These are phyloP conservation scores for Cotesia chilonis DNA, from an alignment of 1,140 invertebrate species.

Conservation along the genomic window DNA sequence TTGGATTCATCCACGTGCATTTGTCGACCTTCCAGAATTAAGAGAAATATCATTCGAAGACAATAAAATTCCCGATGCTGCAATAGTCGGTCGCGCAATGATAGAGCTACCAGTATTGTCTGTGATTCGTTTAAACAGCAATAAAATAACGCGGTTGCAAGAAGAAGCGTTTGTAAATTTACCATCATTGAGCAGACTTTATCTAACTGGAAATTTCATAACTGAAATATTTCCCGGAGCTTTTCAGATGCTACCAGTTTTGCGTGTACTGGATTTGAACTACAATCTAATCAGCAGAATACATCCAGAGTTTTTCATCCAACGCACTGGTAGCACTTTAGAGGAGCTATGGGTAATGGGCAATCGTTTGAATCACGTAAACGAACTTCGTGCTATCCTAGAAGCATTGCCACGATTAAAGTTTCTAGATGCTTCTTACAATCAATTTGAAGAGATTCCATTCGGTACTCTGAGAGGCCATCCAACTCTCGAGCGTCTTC, in stretches of 20 bases:
- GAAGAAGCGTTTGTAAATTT: conserved; percentile 85
- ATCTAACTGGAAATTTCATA: conserved; percentile 78
- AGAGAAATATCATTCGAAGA: conserved; percentile 75
- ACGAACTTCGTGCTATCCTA: conserved; percentile 75
- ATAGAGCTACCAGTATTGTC: conserved; percentile 78
- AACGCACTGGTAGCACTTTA: conserved; percentile 73
- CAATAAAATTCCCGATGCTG: conserved; percentile 79
- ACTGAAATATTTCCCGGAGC: conserved; percentile 79
- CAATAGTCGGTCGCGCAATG: conserved; percentile 78
- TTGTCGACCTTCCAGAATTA: conserved; percentile 76
- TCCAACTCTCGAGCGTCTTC: conserved; percentile 78
- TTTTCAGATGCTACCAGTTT: conserved; percentile 78
- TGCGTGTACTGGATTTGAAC: conserved; percentile 79
- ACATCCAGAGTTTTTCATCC: conserved; percentile 82
- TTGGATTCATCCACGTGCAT: conserved; percentile 80
- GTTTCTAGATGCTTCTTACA: conserved; percentile 80
- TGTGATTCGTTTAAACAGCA: conserved; percentile 74
- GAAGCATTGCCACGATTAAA: conserved; percentile 79
- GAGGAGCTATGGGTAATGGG: conserved; percentile 80
- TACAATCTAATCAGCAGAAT: conserved; percentile 80
- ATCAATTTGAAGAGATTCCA: conserved; percentile 78
- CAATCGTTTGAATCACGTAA: conserved; percentile 79
- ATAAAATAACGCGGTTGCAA: conserved; percentile 74
- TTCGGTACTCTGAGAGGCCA: conserved; percentile 80
- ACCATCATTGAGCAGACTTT: conserved; percentile 74